These are phyloP conservation scores for Bombus terrestris DNA, from an alignment of 1,140 invertebrate genomes.

Conservation along the genomic window DNA sequence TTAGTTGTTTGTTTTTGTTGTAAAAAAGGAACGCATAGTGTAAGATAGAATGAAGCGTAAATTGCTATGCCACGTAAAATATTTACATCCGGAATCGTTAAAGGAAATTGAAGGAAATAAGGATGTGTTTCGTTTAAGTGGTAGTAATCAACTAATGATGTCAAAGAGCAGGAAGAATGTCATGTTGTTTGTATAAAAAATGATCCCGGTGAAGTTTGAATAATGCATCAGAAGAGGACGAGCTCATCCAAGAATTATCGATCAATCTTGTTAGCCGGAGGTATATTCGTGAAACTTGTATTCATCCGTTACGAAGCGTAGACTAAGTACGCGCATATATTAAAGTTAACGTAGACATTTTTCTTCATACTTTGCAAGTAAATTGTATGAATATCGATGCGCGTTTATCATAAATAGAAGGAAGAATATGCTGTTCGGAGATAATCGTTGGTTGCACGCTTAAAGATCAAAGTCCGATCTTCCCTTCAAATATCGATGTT, in stretches of 20 bases:
- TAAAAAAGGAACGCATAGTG: too few relatives aligned
- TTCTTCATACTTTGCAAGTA: background rate
- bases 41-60: too few relatives aligned
- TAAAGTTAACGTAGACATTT: background rate
- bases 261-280: background rate
- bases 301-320: background rate
- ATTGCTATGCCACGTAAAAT: too few relatives aligned
- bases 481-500: background rate
- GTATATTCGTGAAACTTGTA: background rate
- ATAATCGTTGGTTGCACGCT: background rate
- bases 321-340: background rate
- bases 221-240: background rate
- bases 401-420: background rate
- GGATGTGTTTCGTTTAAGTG: background rate
- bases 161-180: background rate
- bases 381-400: background rate
- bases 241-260: constrained; percentile 12
- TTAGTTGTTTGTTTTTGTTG: too few relatives aligned
- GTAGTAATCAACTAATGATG: background rate
- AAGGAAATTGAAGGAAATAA: background rate
- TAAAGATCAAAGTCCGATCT: background rate
- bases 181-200: constrained; percentile 2
- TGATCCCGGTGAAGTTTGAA: background rate
- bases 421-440: background rate
- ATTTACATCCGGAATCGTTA: background rate